A percentile compares a stretch with the other conserved stretches of the same genome.
Evolutionary conservation across 2,113 vertebrate genomes (phyloP).

Genomic region (Tyrannus savana): DNA sequence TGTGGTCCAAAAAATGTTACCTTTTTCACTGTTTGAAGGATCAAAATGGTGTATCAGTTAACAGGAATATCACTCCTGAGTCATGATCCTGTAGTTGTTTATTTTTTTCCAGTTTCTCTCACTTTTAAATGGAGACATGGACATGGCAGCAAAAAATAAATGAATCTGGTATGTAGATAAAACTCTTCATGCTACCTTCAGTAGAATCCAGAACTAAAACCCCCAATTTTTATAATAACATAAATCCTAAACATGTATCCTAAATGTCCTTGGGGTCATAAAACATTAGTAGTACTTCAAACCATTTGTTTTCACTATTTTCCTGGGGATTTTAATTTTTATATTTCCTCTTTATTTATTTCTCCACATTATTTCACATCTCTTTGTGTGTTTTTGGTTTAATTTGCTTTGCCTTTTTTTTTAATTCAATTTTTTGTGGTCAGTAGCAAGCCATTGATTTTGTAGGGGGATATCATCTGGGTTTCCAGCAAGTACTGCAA

Average conservation of each 20-base stretch:
- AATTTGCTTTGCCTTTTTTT: not conserved
- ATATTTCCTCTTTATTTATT: not conserved
- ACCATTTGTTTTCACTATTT: not conserved
- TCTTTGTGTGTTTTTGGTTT: not conserved
- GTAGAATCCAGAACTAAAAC: not conserved
- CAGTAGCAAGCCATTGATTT: not conserved
- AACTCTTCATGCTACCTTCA: not conserved
- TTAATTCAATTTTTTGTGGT: not conserved
- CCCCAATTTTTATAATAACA: not conserved
- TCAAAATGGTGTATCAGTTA: not conserved
- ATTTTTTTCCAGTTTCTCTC: not conserved
- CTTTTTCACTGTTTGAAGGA: conserved; percentile 5
- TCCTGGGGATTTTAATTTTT: not conserved
- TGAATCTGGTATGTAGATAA: not conserved
- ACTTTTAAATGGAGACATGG: not conserved
- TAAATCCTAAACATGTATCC: not conserved
- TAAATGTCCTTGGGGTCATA: not conserved
- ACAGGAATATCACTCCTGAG: not conserved
- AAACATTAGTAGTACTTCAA: not conserved
- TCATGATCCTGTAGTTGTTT: not conserved
- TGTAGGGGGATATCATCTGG: not conserved
- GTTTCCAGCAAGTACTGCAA: not conserved
- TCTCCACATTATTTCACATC: not conserved
- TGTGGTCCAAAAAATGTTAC: not conserved
- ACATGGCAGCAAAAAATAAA: not conserved